Percentiles rank a stretch among this genome's conserved stretches.
Conservation (phyloP, 2,797 vertebrate species). For the Melanotaenia maccullochi region DNA sequence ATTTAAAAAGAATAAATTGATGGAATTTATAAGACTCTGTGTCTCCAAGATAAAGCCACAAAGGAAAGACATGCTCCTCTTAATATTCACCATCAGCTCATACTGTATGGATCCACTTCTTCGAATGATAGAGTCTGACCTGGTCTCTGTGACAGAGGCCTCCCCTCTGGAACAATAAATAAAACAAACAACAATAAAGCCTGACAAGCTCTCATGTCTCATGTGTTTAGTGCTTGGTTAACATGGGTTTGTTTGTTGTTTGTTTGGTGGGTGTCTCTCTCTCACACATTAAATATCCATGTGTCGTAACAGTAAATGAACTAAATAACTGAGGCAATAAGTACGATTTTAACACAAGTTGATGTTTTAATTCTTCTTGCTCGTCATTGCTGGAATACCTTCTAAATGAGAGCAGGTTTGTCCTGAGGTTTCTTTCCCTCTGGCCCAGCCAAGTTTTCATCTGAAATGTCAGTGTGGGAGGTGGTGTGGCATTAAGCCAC, state of each 20-base stretch:
- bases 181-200: constrained; percentile 20
- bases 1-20: constrained; percentile 26
- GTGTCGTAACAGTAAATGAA: not conserved
- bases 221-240: constrained; percentile 74
- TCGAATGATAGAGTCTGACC: constrained; percentile 52
- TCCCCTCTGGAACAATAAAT: constrained; percentile 73
- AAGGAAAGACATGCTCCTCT: constrained; percentile 30
- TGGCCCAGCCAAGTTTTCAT: constrained; percentile 39
- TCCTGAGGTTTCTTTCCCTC: constrained; percentile 17
- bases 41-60: constrained; percentile 3
- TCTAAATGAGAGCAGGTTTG: constrained; percentile 3
- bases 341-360: not conserved
- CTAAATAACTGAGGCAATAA: not conserved
- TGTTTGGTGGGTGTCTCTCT: constrained; percentile 64
- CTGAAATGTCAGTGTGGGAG: constrained; percentile 44
- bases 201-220: constrained; percentile 79
- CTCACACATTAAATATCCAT: constrained; percentile 28
- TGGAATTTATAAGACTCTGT: constrained; percentile 21
- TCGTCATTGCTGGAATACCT: not conserved
- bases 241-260: constrained; percentile 58
- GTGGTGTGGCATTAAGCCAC: constrained; percentile 48
- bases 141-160: constrained; percentile 73
- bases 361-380: not conserved
- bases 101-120: constrained; percentile 30
- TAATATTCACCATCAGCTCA: constrained; percentile 26